Base-by-base conservation (phyloP, 35 echinoderm and acorn worm genomes). In the Hemicentrotus pulcherrimus region DNA sequence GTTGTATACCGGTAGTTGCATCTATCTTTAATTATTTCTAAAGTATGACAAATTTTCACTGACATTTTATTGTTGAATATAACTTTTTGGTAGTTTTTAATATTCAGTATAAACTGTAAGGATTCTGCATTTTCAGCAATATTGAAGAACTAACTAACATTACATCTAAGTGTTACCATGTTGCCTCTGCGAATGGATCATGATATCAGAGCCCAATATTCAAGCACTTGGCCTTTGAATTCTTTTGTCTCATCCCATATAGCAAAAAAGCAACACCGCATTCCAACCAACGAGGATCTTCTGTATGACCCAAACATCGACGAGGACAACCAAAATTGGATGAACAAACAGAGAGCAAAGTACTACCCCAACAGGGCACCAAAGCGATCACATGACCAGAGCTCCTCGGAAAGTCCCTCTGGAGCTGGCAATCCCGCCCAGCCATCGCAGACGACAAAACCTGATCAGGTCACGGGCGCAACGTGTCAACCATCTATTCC, bases 251-350 rank as follows among this genome's bases (percentile, higher is more conserved):
- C 22, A 78, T n/a, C 28, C 28, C 65, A 28, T 55, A 55, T 78
- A 78, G 65, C 65, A 4, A 78, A 78, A 86, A 86, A 96, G 78
- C 94, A 97, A 95, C 95, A 95, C 89, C 95, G 92, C 9, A 96
- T 99, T 6, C 95, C 96, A 60, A 98, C 96, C 95, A 98, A 99
- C 95, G 97, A 99, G 61, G 98, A 99, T 18, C 86, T 99, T 15
- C 89, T 99, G 18, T 99, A 99, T 94, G 98, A 99, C 65, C 98
- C 98, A 2, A 88, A 98, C 46, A 98, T 98, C 92, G 98, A 99
- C 91, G 97, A 97, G 30, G 91, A 98, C 52, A 98, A 99, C 95
- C 97, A 99, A 61, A 96, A 94, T 65, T 99, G 98, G 98, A 95
- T 99, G 24, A 94, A 99, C 88, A 97, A 95, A 91, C 98, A 99